Base-by-base conservation (phyloP, 2,113 vertebrate genomes). In the Heliornis fulica region DNA sequence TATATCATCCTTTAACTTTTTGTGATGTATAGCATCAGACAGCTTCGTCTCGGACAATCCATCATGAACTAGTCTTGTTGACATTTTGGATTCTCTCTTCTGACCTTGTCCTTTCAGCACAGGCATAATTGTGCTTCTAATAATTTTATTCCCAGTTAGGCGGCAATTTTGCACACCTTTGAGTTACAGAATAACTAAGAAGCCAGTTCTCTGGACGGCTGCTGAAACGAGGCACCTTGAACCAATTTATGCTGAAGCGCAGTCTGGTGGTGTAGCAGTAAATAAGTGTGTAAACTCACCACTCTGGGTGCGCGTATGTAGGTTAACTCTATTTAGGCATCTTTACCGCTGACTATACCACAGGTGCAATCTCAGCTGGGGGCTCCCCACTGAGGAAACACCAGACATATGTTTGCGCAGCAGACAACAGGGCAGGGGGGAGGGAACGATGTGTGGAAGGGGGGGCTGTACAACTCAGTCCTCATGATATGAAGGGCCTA, bases 141-240 rank as follows among this genome's bases (percentile, higher is more conserved):
- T 97, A 96, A 95, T 94, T 95, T 95, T 95, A 94, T 94, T 95
- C 87, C 90, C 92, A 85, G 94, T 96, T 96, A 96, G 83, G 92
- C 91, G 79, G 91, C 11, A 26, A 93, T 95, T 94, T 93, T 95
- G 94, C 94, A 94, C 93, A 94, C 92, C 87, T 96, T 94, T 74
- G 93, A 92, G 94, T 87, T 92, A 74, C 82, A 87, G 89, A 94
- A 96, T 93, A 84, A 89, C 91, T 92, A 82, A 97, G 91, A 83
- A 94, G 90, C 91, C 83, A 57, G 36, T 51, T 87, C 66, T 72
- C 59, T n/a, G 38, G 64, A 68, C 9, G 0, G 51, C 45, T 78
- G 76, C 89, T 93, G 76, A 92, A 93, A 90, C 8, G 3, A 96
- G 95, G 65, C 94, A 95, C 93, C 96, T 96, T 96, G 93, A 95